phyloP scores from a whole-genome alignment of 2,888 invertebrate genomes.

The Oxystoma pomonae region DNA sequence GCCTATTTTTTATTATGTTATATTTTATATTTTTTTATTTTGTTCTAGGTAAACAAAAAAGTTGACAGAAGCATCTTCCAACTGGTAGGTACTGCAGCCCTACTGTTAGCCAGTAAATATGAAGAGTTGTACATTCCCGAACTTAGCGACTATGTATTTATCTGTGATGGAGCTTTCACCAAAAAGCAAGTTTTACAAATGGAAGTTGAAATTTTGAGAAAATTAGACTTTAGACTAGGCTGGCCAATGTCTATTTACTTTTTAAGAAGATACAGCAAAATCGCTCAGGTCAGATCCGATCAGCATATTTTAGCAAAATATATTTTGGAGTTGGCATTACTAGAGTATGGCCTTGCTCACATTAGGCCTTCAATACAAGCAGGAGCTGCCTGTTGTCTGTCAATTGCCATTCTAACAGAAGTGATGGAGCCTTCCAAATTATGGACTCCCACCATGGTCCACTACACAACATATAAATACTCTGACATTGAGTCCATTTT shows the following conservation, averaged over 20 bases:
- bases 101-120: conserved; percentile 90
- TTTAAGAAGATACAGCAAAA: conserved; percentile 68
- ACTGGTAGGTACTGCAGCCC: conserved; percentile 82
- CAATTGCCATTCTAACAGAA: conserved; percentile 55
- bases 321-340: conserved; percentile 77
- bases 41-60: conserved; percentile 60
- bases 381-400: conserved; percentile 74
- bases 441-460: conserved; percentile 72
- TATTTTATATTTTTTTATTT: too few relatives aligned
- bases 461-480: conserved; percentile 73
- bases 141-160: conserved; percentile 82
- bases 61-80: conserved; percentile 57
- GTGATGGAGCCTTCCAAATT: conserved; percentile 47
- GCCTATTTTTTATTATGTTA: too few relatives aligned
- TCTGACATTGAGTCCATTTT: conserved; percentile 66
- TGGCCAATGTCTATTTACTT: conserved; percentile 87
- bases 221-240: conserved; percentile 76
- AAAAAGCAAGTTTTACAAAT: conserved; percentile 74
- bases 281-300: conserved; percentile 57
- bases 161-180: conserved; percentile 84
- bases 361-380: conserved; percentile 80
- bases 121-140: conserved; percentile 92
- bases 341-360: conserved; percentile 76
- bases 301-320: conserved; percentile 67
- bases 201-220: conserved; percentile 74